A percentile compares a stretch with the other conserved stretches of the same genome.
Conservation (phyloP, 2,113 vertebrate genomes). For the Ceuthmochares aereus region DNA sequence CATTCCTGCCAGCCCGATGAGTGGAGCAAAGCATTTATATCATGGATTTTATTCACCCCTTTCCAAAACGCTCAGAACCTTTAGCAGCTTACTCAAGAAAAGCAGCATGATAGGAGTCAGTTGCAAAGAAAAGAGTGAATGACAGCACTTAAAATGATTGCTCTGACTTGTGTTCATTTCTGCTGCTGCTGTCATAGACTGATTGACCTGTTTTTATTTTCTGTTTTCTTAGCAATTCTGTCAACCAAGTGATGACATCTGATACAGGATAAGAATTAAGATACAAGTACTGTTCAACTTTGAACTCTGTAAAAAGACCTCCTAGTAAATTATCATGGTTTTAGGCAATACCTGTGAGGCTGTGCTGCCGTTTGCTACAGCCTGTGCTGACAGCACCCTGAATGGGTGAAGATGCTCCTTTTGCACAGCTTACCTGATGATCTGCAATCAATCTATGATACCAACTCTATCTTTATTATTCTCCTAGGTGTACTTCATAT, state of each 20-base stretch:
- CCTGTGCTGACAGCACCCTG: background rate
- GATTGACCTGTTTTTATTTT: background rate
- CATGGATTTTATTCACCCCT: fast-evolving
- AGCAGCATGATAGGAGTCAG: background rate
- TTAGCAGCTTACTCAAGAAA: background rate
- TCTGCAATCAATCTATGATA: background rate
- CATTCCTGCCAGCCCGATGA: background rate
- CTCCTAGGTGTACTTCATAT: background rate
- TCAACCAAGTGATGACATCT: background rate
- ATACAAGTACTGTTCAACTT: background rate
- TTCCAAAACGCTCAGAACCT: background rate
- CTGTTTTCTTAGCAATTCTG: background rate
- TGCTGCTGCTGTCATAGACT: background rate
- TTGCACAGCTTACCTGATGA: background rate
- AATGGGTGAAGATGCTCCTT: background rate
- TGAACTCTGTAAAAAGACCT: background rate
- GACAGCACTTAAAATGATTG: background rate
- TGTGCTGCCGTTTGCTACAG: background rate
- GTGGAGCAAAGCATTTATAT: background rate
- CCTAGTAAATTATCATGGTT: background rate
- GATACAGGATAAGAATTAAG: background rate
- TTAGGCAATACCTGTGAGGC: background rate
- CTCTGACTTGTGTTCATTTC: background rate
- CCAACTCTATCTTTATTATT: background rate
- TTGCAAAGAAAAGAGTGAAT: background rate